These are phyloP conservation scores for Stenolophus ochropezus DNA, from an alignment of 2,888 invertebrate genomes.

Conservation along the genomic window DNA sequence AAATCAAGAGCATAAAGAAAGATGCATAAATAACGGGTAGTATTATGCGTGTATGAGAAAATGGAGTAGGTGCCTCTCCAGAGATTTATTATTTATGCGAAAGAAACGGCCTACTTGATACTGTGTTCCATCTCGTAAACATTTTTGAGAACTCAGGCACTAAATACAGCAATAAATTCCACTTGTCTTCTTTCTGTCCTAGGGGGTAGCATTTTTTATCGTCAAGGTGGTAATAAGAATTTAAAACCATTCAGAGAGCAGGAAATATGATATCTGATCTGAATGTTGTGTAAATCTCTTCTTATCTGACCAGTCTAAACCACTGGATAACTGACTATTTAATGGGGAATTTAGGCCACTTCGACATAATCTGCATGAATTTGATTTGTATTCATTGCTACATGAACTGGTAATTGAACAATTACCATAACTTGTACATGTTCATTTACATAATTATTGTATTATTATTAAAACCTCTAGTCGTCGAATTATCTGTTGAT, in stretches of 20 bases:
- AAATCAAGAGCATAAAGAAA: background rate
- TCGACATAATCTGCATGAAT: constrained; percentile 42
- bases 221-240: constrained; percentile 58
- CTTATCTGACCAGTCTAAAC: background rate
- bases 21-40: constrained; percentile 5
- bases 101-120: constrained; percentile 36
- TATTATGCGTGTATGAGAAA: constrained; percentile 12
- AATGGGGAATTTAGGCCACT: constrained; percentile 11
- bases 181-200: constrained; percentile 55
- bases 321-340: background rate
- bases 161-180: constrained; percentile 57
- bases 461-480: constrained; percentile 25
- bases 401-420: constrained; percentile 35
- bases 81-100: constrained; percentile 50
- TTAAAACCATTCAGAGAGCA: constrained; percentile 55
- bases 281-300: background rate
- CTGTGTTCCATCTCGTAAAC: constrained; percentile 43
- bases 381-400: constrained; percentile 41
- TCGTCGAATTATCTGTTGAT: constrained; percentile 1
- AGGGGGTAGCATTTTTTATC: constrained; percentile 57
- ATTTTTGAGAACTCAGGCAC: constrained; percentile 53
- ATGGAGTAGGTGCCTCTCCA: background rate
- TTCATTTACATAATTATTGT: constrained; percentile 36
- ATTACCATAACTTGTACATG: constrained; percentile 37
- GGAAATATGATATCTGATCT: constrained; percentile 54